Evolutionary conservation across 2,797 vertebrate species (phyloP), one percentile per base, ranked within the genome.

Genomic region (Pachyuromys duprasi): DNA sequence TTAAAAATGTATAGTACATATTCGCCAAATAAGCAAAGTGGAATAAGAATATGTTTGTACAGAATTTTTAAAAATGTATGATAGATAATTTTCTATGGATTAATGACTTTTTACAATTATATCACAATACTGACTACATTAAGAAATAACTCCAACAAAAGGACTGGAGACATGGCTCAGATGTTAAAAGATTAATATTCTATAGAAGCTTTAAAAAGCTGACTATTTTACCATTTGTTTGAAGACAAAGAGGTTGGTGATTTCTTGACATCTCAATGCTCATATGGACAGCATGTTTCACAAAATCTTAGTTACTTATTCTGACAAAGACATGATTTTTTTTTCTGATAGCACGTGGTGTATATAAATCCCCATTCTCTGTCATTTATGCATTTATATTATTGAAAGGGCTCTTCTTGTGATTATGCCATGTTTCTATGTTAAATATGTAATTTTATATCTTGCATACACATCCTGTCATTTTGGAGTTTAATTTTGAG

Each of bases 401-500:
- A 69, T 81, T 36, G 18, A 53, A 81, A 86, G 26, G 0, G 78
- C n/a, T 86, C 26, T 65, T 95, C 26, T 83, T 13, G 74, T 63
- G 42, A 22, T 20, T 0, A n/a, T 49, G 9, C n/a, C 1, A 70
- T 28, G 1, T 67, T 84, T 88, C 53, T 60, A 6, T 82, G 8
- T 70, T 80, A 79, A 86, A 49, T 65, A 76, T 65, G 9, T 92
- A 82, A 53, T 69, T 26, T 55, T 7, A 36, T 82, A 14, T 57
- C 33, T 75, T 14, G 65, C 28, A 49, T 57, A 39, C 33, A 84
- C 88, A 15, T 87, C 7, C 1, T 39, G 18, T 75, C 53, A 89
- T 69, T 89, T 83, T 79, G 42, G 55, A 63, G 12, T 84, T 88
- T 93, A 62, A 82, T 17, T 74, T 83, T 87, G 12, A 87, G 36